A percentile compares a stretch with the other conserved stretches of the same genome.
phyloP scores from a whole-genome alignment of 2,888 invertebrate species.

The Ecliptopera silaceata region DNA sequence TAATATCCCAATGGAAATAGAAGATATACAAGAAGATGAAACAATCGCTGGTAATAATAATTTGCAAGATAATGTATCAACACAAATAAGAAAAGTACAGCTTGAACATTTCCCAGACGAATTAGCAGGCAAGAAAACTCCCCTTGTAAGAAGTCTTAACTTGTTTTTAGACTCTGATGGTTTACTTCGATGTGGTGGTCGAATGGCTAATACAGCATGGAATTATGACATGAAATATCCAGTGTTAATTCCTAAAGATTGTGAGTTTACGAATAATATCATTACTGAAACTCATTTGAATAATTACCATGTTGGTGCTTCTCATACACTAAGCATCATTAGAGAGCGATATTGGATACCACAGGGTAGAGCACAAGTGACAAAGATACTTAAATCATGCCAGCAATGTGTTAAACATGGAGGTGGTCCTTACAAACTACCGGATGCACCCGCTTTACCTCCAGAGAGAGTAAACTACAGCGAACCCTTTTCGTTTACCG shows the following conservation, averaged over 20 bases:
- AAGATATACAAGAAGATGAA: not conserved
- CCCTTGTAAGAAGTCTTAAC: not conserved
- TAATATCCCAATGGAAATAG: not conserved
- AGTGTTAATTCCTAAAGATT: not conserved
- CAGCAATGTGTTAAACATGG: too few species aligned
- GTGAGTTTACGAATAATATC: not conserved
- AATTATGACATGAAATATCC: not conserved
- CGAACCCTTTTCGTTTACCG: too few species aligned
- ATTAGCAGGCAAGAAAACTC: not conserved
- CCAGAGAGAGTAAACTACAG: too few species aligned
- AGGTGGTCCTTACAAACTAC: too few species aligned
- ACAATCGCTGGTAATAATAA: not conserved
- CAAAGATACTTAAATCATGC: too few species aligned
- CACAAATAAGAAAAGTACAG: not conserved
- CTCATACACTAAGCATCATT: not conserved
- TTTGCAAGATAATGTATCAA: not conserved
- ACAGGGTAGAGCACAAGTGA: not conserved
- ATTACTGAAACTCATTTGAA: not conserved
- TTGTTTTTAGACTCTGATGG: not conserved
- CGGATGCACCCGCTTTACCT: too few species aligned
- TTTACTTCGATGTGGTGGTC: not conserved
- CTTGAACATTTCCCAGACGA: not conserved
- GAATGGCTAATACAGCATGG: not conserved
- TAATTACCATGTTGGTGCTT: not conserved
- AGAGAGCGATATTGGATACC: not conserved